These are phyloP conservation scores for Andrena bicolor DNA, from an alignment of 2,888 invertebrate species.

Conservation along the genomic window DNA sequence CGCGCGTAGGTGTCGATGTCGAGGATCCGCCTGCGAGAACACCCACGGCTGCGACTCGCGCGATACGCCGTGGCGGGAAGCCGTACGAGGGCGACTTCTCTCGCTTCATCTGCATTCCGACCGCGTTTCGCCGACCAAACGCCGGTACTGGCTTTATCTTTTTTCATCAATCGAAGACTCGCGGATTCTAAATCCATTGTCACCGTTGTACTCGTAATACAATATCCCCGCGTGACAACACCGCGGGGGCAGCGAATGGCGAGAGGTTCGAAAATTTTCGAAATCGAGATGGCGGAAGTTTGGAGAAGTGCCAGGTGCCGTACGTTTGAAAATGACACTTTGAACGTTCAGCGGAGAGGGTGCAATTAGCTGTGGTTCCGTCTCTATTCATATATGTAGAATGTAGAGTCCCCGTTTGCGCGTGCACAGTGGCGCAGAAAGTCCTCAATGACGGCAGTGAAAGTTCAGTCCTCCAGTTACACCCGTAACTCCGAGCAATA, in stretches of 20 bases:
- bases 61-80: conserved; percentile 23
- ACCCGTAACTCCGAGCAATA: not conserved
- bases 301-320: too few species aligned
- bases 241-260: too few species aligned
- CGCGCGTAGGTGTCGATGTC: conserved; percentile 67
- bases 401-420: too few species aligned
- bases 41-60: conserved; percentile 15
- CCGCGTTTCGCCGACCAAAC: not conserved
- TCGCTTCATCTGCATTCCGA: conserved; percentile 44
- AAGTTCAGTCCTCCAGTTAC: not conserved
- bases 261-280: too few species aligned
- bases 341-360: too few species aligned
- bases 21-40: conserved; percentile 40
- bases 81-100: conserved; percentile 35
- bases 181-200: not conserved
- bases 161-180: not conserved
- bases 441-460: not conserved
- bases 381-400: too few species aligned
- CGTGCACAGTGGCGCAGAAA: too few species aligned
- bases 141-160: not conserved
- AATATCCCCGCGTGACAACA: too few species aligned
- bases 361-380: too few species aligned
- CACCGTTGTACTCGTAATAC: not conserved
- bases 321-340: too few species aligned
- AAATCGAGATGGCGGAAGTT: too few species aligned